Evolutionary conservation across 1,140 invertebrate genomes (phyloP), one percentile per base, ranked within the genome.

Genomic region (Dreissena rostriformis): DNA sequence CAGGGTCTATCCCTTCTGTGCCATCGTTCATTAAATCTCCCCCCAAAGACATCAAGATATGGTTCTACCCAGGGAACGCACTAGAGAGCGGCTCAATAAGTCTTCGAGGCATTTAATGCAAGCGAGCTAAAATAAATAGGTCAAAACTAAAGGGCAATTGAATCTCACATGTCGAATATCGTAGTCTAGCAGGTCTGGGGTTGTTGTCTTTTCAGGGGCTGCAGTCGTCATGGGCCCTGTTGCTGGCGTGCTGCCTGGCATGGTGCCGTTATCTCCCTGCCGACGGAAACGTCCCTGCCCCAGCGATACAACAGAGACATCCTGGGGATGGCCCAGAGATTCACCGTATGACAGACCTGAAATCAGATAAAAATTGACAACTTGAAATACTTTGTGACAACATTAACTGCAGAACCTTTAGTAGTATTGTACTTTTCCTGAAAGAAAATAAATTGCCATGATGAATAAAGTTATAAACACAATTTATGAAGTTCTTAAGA

Each of bases 221-320:
- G 51, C 28, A 2, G 26, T 14, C 11, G 63, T 68, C 15, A 51
- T 14, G 15, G 19, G 61, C 51, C 28, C 39, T 29, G 67, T 7
- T n/a, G n/a, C n/a, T n/a, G n/a, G n/a, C n/a, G n/a, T n/a, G n/a
- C n/a, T n/a, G n/a, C n/a, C n/a, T n/a, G n/a, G n/a, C 17, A 29
- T 15, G 26, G 24, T 6, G 28, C 22, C 12, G 19, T 51, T 55
- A 51, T 14, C 15, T 1, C 28, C 12, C 68, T 81, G 68, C 4
- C 79, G 53, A 28, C 67, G 68, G 8, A 72, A 15, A 5, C 77
- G 66, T 22, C 19, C 28, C 24, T 53, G 12, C 66, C 53, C 49
- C n/a, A 68, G 52, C 0, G 49, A 11, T 81, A 81, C 73, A 68
- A 81, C 79, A 72, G 79, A 81, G 65, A 73, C 61, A 26, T 81